Conservation (phyloP, 2,113 vertebrate species). For the Plotosus lineatus region DNA sequence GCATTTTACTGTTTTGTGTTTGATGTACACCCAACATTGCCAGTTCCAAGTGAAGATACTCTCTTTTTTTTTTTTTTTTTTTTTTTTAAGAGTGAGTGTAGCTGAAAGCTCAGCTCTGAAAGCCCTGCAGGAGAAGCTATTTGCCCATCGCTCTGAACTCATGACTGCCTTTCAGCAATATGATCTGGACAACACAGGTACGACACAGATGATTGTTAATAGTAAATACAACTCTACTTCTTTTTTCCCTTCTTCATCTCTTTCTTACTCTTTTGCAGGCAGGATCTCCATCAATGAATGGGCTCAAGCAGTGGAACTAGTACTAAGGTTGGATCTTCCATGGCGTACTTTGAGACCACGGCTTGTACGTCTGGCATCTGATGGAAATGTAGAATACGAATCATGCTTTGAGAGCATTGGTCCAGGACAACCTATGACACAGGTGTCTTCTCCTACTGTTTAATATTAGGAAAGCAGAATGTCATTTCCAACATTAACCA, state of each 20-base stretch:
- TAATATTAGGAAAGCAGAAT: background rate
- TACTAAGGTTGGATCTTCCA: constrained; percentile 85
- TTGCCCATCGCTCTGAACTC: constrained; percentile 82
- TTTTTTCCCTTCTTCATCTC: background rate
- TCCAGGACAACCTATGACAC: constrained; percentile 74
- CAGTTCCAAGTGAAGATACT: background rate
- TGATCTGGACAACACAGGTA: constrained; percentile 80
- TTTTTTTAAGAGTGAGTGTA: constrained; percentile 74
- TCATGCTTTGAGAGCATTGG: constrained; percentile 85
- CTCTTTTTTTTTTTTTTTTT: constrained; percentile 2
- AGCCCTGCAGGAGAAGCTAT: constrained; percentile 85
- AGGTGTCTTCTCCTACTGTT: constrained; percentile 71
- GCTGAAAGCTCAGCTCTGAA: constrained; percentile 86
- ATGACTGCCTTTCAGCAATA: constrained; percentile 76
- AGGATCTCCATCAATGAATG: constrained; percentile 81
- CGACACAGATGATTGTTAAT: background rate
- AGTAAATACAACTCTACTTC: too few relatives aligned
- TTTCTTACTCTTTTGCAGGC: constrained; percentile 69
- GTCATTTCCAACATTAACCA: background rate
- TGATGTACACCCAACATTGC: background rate
- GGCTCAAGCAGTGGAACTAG: constrained; percentile 80
- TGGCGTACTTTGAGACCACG: constrained; percentile 85
- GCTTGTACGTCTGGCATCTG: constrained; percentile 68
- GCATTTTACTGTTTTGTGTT: background rate
- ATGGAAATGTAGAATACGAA: constrained; percentile 82